A percentile compares a stretch with the other conserved stretches of the same genome.
These are phyloP conservation scores for Chrysotoxum bicinctum DNA, from an alignment of 2,888 invertebrate genomes.

Conservation along the genomic window DNA sequence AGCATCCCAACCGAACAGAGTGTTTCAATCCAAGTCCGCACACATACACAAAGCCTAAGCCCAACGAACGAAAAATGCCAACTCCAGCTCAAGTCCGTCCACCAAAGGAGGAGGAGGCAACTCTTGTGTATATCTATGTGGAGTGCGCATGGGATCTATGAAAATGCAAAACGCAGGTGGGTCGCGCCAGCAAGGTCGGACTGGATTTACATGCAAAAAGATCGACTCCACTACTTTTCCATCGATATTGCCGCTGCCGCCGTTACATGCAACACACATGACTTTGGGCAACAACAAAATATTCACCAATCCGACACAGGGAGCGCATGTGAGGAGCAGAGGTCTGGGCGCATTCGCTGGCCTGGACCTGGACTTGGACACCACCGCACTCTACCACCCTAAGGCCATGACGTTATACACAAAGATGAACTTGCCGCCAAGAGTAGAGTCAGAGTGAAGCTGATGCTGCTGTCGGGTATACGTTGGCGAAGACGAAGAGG, in stretches of 20 bases:
- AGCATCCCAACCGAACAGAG: conserved; percentile 52
- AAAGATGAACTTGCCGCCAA: conserved; percentile 71
- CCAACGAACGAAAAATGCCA: conserved; percentile 43
- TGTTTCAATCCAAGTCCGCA: conserved; percentile 58
- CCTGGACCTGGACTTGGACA: conserved; percentile 32
- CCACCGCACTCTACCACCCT: conserved; percentile 43
- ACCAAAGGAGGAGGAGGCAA: conserved; percentile 17
- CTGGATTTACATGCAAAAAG: conserved; percentile 66
- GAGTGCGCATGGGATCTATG: conserved; percentile 70
- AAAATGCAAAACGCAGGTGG: conserved; percentile 73
- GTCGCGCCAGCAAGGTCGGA: conserved; percentile 72
- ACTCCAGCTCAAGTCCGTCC: conserved; percentile 16
- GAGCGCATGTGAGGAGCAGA: conserved; percentile 41
- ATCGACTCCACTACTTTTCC: conserved; percentile 36
- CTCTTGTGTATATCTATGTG: conserved; percentile 37
- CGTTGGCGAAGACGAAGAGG: conserved; percentile 18
- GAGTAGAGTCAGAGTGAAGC: conserved; percentile 38
- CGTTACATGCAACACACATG: conserved; percentile 31
- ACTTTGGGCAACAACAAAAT: conserved; percentile 20
- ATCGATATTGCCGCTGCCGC: neutral
- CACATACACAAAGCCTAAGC: conserved; percentile 12
- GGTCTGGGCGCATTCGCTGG: conserved; percentile 42
- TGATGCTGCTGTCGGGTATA: neutral
- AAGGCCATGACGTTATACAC: conserved; percentile 56
- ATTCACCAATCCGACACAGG: conserved; percentile 47